Evolutionary conservation across 2,888 invertebrate species (phyloP).

Genomic region (Mythimna ferrago): DNA sequence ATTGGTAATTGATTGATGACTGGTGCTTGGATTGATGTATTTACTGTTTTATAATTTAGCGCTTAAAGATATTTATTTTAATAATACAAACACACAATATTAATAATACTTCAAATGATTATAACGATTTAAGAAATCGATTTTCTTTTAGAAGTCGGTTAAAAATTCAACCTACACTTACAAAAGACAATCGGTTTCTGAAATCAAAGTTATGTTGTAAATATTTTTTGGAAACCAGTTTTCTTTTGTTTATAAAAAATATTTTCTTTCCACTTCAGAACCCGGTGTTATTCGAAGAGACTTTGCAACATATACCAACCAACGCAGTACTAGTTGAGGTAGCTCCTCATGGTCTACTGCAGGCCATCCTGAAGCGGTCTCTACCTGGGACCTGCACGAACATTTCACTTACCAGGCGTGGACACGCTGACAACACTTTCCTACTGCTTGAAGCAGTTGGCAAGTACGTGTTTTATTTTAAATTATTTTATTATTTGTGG

Average conservation of each 20-base stretch:
- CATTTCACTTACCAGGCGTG: conserved; percentile 94
- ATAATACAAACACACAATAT: no score
- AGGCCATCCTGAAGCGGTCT: conserved; percentile 96
- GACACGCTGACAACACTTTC: conserved; percentile 90
- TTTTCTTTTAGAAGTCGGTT: no score
- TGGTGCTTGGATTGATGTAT: no score
- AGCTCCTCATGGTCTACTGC: conserved; percentile 97
- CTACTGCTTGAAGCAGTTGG: conserved; percentile 92
- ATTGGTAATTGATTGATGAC: no score
- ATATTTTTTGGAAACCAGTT: no score
- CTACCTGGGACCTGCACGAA: conserved; percentile 91
- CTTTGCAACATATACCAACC: conserved; percentile 93
- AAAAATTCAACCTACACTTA: no score
- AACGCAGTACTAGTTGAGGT: conserved; percentile 96
- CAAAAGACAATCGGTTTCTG: no score
- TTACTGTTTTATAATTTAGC: no score
- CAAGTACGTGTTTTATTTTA: conserved; percentile 84
- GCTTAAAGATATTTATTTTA: no score
- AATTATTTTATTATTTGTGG: background rate
- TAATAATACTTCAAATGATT: no score
- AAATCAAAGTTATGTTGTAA: no score
- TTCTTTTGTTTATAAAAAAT: background rate
- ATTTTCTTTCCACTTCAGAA: conserved; percentile 73
- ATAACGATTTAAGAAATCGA: no score
- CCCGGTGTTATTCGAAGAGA: conserved; percentile 95